Base-by-base conservation (phyloP, 2,113 vertebrate species). In the Glaucidium brasilianum region DNA sequence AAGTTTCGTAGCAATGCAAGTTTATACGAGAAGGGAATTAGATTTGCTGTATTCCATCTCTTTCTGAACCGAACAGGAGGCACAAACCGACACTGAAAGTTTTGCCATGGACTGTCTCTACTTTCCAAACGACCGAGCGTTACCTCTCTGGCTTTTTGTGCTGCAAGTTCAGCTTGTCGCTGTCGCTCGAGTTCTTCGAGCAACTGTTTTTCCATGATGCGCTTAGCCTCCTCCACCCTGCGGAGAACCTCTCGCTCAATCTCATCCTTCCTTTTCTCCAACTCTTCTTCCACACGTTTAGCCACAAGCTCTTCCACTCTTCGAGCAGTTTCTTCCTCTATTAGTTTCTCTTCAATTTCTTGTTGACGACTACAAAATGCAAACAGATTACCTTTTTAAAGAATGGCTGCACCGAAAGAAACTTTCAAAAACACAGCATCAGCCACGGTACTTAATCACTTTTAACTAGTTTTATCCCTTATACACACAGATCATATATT, bases 191-290 rank as follows among this genome's bases (percentile, higher is more conserved):
- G 99, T 98, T 99, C 99, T 98, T 99, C 99, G 98, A 99, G 99
- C 98, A 99, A 99, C 98, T 99, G 99, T 90, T 99, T 99, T 98
- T 99, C 99, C 99, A 99, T 99, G 98, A 99, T 99, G 98, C 99
- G 99, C 95, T 99, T 99, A 74, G 99, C 99, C 94, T 99, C 99
- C 98, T 99, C 99, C 50, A 99, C 99, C 80, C 99, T 99, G 68
- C 99, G 99, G 88, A 99, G 98, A 95, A 99, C 99, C 98, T 99
- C 99, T 56, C 98, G 98, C 95, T 99, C 99, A n/a, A 99, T 99
- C 95, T 99, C 99, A 94, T 99, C 99, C 94, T 99, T 99, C 58
- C 99, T 98, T 95, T 99, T 99, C 98, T 99, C 99, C 89, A 99
- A 71, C 96, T 99, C 99, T 98, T 99, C 99, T 97, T 99, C 99